A percentile compares a stretch with the other conserved stretches of the same genome.
Conservation (phyloP, 2,888 invertebrate species). For the Junonia oenone region DNA sequence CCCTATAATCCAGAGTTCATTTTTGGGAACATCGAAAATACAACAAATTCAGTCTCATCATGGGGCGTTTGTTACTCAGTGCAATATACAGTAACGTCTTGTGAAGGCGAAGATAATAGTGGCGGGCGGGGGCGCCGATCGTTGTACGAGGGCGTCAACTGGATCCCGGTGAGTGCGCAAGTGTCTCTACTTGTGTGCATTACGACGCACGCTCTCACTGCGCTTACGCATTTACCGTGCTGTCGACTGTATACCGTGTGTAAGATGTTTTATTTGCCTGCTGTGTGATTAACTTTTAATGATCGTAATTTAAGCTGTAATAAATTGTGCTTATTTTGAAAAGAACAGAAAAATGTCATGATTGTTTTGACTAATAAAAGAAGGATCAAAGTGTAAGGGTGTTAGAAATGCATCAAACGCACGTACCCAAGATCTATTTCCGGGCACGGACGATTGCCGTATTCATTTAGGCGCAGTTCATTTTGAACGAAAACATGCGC, state of each 20-base stretch:
- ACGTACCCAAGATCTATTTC: conserved; percentile 69
- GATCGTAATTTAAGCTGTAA: conserved; percentile 20
- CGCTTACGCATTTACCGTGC: conserved; percentile 41
- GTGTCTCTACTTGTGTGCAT: conserved; percentile 52
- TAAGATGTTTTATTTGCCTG: conserved; percentile 32
- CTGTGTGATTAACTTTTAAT: conserved; percentile 31
- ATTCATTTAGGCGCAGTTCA: conserved; percentile 65
- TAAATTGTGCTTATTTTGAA: conserved; percentile 15
- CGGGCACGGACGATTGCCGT: conserved; percentile 71
- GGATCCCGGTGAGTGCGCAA: conserved; percentile 67
- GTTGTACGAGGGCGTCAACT: conserved; percentile 72
- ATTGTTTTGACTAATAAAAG: conserved; percentile 27
- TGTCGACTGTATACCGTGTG: conserved; percentile 37
- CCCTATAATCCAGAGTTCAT: conserved; percentile 65
- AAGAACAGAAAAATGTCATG: conserved; percentile 8
- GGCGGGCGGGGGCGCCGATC: conserved; percentile 59
- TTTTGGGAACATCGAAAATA: conserved; percentile 41
- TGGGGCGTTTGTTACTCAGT: conserved; percentile 44
- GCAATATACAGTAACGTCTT: conserved; percentile 26
- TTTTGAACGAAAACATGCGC: conserved; percentile 75
- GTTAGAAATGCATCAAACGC: conserved; percentile 66
- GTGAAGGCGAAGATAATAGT: conserved; percentile 41
- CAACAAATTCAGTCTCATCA: conserved; percentile 34
- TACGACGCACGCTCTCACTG: conserved; percentile 46
- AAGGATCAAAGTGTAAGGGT: conserved; percentile 60